Conservation (phyloP, 2,888 invertebrate genomes). For the Diploptera punctata region DNA sequence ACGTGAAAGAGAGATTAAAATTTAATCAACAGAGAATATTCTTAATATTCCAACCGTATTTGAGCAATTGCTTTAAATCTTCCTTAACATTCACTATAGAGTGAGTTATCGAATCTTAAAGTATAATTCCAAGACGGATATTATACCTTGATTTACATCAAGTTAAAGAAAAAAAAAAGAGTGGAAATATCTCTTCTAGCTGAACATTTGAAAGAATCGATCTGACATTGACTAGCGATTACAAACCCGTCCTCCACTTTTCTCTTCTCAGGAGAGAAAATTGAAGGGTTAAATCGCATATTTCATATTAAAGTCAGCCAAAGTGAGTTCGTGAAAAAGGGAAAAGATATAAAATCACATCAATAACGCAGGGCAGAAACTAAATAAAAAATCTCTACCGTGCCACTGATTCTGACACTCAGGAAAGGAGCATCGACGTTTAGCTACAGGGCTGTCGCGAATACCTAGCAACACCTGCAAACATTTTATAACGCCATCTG, state of each 20-base stretch:
- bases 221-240: constrained; percentile 22
- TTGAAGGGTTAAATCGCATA: constrained; percentile 29
- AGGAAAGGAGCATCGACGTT: not conserved
- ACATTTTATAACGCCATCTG: no score
- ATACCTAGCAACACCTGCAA: no score
- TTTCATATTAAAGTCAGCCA: constrained; percentile 23
- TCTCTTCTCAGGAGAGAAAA: constrained; percentile 13
- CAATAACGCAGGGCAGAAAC: constrained; percentile 6
- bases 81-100: not conserved
- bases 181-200: not conserved
- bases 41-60: no score
- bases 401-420: constrained; percentile 4
- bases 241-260: not conserved
- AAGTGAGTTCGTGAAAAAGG: not conserved
- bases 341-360: constrained; percentile 21
- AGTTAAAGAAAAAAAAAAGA: not conserved
- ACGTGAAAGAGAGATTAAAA: no score
- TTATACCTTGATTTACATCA: constrained; percentile 5
- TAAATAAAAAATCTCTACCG: constrained; percentile 14
- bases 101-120: not conserved
- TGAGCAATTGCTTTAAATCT: not conserved
- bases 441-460: not conserved
- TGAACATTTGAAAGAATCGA: constrained; percentile 13
- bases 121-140: constrained; percentile 14
- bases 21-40: no score